Conservation (phyloP, 2,888 invertebrate species). For the Patella pellucida region DNA sequence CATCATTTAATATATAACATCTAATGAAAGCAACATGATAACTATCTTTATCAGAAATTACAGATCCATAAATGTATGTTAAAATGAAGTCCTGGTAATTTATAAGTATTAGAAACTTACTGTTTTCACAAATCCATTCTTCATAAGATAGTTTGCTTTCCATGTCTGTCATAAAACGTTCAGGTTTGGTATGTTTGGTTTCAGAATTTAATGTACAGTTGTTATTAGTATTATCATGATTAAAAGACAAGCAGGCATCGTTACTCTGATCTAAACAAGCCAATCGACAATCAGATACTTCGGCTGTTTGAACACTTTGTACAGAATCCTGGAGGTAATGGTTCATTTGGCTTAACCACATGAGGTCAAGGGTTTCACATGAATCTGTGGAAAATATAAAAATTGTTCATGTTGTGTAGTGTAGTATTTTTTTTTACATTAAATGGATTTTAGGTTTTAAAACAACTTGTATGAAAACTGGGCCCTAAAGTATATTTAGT, state of each 20-base stretch:
- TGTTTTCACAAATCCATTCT: conserved; percentile 51
- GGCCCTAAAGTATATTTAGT: no score
- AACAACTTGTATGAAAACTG: no score
- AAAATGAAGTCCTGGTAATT: no score
- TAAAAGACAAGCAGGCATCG: conserved; percentile 36
- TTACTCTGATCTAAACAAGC: conserved; percentile 26
- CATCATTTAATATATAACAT: no score
- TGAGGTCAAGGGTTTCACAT: conserved; percentile 42
- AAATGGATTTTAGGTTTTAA: no score
- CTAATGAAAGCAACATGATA: no score
- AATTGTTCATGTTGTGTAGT: no score
- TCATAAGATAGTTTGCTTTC: conserved; percentile 24
- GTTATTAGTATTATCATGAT: conserved; percentile 28
- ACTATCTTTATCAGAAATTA: no score
- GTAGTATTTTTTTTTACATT: no score
- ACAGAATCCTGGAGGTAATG: conserved; percentile 16
- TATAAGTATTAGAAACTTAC: conserved; percentile 30
- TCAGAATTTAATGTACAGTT: conserved; percentile 33
- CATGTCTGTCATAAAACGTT: conserved; percentile 5
- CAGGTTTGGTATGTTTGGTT: conserved; percentile 20
- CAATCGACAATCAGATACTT: conserved; percentile 20
- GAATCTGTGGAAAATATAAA: conserved; percentile 35
- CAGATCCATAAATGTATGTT: no score
- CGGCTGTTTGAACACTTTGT: not conserved
- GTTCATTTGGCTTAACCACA: conserved; percentile 35